Base-by-base conservation (phyloP, 30 jellyfish, hydroid and myxozoan species). In the Turritopsis dohrnii region DNA sequence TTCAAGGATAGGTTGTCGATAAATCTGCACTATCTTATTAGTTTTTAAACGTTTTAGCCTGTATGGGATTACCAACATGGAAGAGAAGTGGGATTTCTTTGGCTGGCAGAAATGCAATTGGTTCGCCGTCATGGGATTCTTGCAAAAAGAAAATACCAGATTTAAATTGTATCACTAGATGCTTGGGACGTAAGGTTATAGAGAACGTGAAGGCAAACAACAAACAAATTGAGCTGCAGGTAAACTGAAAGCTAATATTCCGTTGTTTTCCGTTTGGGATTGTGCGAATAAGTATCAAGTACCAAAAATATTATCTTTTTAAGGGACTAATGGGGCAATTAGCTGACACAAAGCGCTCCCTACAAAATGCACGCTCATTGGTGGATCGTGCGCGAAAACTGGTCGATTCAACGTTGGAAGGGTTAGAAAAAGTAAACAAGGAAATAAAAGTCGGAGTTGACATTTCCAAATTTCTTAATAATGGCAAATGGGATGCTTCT, bases 21-120 rank as follows among this genome's bases (percentile, higher is more conserved):
- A 19, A 71, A 26, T 1, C 52, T n/a, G n/a, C n/a, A n/a, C n/a
- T n/a, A n/a, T n/a, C n/a, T n/a, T n/a, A n/a, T n/a, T n/a, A n/a
- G n/a, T n/a, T n/a, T 52, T 53, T 53, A 21, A 5, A 5, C 65
- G 24, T 54, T 27, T 7, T 28, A 89, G 96, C 85, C 25, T 89
- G 96, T 84, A 84, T 89, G 96, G 93, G 93, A 24, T 86, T 85
- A 29, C 96, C 96, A 74, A 79, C 90, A 31, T 89, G 96, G 96
- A 54, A 16, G 27, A 66, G 71, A 25, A 81, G 76, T 53, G 87
- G 87, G 19, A 80, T 80, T n/a, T 87, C 89, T 0, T 52, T 89
- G 60, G 85, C 82, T 21, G 90, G 84, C 18, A 79, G 85, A 16
- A 79, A 89, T 71, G 86, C 31, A 9, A 76, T 89, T 73, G 96